Percentiles rank a stretch among this genome's conserved stretches.
These are phyloP conservation scores for Ornithoptera alexandrae DNA, from an alignment of 2,888 invertebrate genomes.

Conservation along the genomic window DNA sequence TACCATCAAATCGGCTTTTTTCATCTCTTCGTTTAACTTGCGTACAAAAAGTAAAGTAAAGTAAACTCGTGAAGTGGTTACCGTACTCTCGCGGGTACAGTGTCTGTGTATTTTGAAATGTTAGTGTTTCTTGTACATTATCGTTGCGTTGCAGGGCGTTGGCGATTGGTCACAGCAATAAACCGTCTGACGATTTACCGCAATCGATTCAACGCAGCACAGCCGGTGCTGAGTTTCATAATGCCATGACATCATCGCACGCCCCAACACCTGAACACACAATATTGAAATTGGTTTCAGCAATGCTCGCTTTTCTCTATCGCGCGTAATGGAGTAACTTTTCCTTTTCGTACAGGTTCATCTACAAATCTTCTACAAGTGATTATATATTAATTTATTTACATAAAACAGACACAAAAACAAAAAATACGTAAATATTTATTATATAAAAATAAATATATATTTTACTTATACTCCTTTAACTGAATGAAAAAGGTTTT, in stretches of 20 bases:
- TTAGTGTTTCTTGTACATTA: conserved; percentile 7
- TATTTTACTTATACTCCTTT: too few species aligned
- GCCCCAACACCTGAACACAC: conserved; percentile 15
- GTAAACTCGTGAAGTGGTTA: too few species aligned
- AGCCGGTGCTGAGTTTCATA: conserved; percentile 30
- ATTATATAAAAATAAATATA: too few species aligned
- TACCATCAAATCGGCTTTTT: too few species aligned
- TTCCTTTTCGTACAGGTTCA: background rate
- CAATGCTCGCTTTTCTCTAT: conserved; percentile 9
- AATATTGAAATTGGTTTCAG: conserved; percentile 11
- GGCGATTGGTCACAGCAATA: conserved; percentile 52
- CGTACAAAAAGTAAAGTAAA: too few species aligned
- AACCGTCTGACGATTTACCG: conserved; percentile 52
- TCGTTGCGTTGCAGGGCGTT: conserved; percentile 10
- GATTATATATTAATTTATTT: background rate
- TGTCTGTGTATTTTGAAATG: background rate
- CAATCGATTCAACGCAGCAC: conserved; percentile 56
- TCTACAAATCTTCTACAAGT: background rate
- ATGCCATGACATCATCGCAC: conserved; percentile 24
- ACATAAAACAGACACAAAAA: too few species aligned
- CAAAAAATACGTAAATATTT: too few species aligned
- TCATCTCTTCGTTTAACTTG: too few species aligned
- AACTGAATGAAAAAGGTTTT: too few species aligned
- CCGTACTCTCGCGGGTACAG: too few species aligned
- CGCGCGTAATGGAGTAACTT: conserved; percentile 13